These are phyloP conservation scores for Zaprionus bogoriensis DNA, from an alignment of 2,888 invertebrate species.

Conservation along the genomic window DNA sequence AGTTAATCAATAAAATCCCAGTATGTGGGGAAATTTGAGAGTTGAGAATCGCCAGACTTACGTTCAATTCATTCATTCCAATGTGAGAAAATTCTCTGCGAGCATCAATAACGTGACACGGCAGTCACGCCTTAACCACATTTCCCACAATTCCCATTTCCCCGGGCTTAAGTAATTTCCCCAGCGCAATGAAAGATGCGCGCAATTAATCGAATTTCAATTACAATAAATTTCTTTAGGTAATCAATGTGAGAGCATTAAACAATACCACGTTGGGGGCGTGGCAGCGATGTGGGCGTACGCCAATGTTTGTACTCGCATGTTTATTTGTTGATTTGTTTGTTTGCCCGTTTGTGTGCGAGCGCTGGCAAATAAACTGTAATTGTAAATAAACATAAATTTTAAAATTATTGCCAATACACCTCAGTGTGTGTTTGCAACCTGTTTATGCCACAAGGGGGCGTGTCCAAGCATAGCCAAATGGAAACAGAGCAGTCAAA, in stretches of 20 bases:
- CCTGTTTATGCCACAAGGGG: constrained; percentile 47
- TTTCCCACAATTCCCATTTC: no score
- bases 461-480: background rate
- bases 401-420: constrained; percentile 69
- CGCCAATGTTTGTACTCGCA: background rate
- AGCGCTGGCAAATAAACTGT: constrained; percentile 58
- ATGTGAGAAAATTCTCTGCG: background rate
- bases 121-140: background rate
- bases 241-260: background rate
- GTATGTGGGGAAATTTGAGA: no score
- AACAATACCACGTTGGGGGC: background rate
- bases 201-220: constrained; percentile 9
- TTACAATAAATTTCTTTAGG: constrained; percentile 9
- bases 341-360: constrained; percentile 3
- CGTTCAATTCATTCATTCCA: background rate
- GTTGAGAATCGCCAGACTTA: no score
- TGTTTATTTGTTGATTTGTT: constrained; percentile 12
- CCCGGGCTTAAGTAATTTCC: background rate
- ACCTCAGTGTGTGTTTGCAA: constrained; percentile 50
- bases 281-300: background rate
- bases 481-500: constrained; percentile 16
- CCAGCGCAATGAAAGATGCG: background rate
- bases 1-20: background rate
- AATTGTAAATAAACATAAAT: constrained; percentile 79
- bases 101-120: no score